These are phyloP conservation scores for Liasis olivaceus DNA, from an alignment of 2,797 vertebrate species.

Conservation along the genomic window DNA sequence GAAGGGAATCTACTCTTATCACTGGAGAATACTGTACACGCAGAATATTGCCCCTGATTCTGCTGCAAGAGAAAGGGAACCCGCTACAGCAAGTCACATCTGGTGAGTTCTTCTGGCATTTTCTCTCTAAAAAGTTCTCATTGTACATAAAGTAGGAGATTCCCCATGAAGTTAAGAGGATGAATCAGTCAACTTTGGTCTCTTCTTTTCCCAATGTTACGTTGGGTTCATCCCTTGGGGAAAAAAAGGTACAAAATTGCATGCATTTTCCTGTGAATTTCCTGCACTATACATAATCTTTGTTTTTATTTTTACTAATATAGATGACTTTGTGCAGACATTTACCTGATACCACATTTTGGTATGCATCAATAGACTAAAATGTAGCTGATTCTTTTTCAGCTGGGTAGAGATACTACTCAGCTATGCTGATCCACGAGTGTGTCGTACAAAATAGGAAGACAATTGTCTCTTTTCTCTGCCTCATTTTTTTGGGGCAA, in stretches of 20 bases:
- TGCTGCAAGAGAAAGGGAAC: background rate
- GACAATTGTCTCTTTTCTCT: no score
- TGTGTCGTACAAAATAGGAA: no score
- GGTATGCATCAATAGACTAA: no score
- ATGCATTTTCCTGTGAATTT: background rate
- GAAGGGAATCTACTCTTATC: background rate
- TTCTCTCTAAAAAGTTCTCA: no score
- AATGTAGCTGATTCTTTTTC: no score
- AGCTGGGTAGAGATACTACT: no score
- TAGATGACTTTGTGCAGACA: background rate
- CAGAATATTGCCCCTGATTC: background rate
- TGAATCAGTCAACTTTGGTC: background rate
- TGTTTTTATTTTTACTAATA: background rate
- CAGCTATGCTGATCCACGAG: no score
- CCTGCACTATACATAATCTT: no score
- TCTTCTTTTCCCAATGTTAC: background rate
- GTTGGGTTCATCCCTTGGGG: background rate
- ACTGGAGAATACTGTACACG: background rate
- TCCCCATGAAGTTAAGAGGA: background rate
- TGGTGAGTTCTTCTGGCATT: background rate
- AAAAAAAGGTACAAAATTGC: no score
- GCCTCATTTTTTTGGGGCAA: no score
- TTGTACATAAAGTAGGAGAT: no score
- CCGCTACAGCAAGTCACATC: no score
- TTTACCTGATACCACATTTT: background rate